A percentile compares a stretch with the other conserved stretches of the same genome.
phyloP scores from a whole-genome alignment of 2,113 vertebrate species.

The Neolamprologus tretocephalus region DNA sequence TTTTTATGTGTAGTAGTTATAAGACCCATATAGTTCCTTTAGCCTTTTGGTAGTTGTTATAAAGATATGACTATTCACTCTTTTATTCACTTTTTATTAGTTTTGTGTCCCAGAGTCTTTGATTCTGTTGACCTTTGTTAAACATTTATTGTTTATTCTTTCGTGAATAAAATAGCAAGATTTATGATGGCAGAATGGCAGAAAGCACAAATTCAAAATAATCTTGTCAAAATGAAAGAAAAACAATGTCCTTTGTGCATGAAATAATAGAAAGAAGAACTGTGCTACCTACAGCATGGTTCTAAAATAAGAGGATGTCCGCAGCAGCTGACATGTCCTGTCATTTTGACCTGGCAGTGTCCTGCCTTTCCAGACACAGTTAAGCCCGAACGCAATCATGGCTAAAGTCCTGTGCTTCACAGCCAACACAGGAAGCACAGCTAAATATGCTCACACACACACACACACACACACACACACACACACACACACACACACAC shows the following conservation, averaged over 20 bases:
- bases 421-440: constrained; percentile 31
- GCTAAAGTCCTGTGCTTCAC: constrained; percentile 28
- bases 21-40: not conserved
- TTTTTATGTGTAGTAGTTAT: not conserved
- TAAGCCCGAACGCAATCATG: constrained; percentile 22
- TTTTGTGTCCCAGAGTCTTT: not conserved
- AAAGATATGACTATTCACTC: not conserved
- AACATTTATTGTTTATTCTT: not conserved
- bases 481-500: not conserved
- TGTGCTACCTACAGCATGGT: not conserved
- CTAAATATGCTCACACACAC: not conserved
- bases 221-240: not conserved
- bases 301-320: not conserved
- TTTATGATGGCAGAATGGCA: not conserved
- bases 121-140: not conserved
- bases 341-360: constrained; percentile 43
- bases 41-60: not conserved
- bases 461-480: not conserved
- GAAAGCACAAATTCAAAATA: not conserved
- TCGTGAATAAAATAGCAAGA: not conserved
- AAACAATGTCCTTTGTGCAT: not conserved
- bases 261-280: not conserved
- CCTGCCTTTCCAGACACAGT: constrained; percentile 29
- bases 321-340: constrained; percentile 42
- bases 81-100: not conserved